These are phyloP conservation scores for Smittia aterrima DNA, from an alignment of 2,888 invertebrate species.

Conservation along the genomic window DNA sequence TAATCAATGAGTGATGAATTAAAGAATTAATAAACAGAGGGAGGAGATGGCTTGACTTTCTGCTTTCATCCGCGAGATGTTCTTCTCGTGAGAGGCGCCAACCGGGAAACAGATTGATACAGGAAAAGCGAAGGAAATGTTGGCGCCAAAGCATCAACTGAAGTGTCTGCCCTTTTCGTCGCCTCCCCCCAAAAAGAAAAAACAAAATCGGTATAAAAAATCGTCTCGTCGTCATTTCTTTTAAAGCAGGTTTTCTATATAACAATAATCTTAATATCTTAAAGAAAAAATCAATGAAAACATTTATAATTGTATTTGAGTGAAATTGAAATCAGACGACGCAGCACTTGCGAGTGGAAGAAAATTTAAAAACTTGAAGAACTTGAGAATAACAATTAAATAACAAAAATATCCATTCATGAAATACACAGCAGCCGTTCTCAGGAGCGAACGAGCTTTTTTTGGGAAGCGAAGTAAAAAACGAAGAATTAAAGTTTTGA, in stretches of 20 bases:
- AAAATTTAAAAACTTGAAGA: background rate
- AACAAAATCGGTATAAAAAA: slow-evolving; percentile 14
- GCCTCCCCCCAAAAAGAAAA: background rate
- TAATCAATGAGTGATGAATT: slow-evolving; percentile 30
- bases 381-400: slow-evolving; percentile 1
- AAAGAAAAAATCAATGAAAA: slow-evolving; percentile 26
- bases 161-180: background rate
- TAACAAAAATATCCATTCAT: no score
- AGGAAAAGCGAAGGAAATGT: background rate
- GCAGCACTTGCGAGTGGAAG: background rate
- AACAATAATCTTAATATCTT: slow-evolving; percentile 36
- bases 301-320: slow-evolving; percentile 36
- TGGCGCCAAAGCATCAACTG: background rate
- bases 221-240: slow-evolving; percentile 38
- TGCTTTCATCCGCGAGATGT: background rate
- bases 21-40: background rate
- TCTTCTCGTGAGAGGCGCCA: background rate
- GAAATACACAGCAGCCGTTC: background rate
- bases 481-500: background rate
- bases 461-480: background rate
- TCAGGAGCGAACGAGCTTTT: background rate
- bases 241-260: slow-evolving; percentile 26
- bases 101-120: background rate
- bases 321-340: background rate
- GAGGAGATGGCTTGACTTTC: background rate